These are phyloP conservation scores for Brachyistius frenatus DNA, from an alignment of 2,113 vertebrate genomes.

Conservation along the genomic window DNA sequence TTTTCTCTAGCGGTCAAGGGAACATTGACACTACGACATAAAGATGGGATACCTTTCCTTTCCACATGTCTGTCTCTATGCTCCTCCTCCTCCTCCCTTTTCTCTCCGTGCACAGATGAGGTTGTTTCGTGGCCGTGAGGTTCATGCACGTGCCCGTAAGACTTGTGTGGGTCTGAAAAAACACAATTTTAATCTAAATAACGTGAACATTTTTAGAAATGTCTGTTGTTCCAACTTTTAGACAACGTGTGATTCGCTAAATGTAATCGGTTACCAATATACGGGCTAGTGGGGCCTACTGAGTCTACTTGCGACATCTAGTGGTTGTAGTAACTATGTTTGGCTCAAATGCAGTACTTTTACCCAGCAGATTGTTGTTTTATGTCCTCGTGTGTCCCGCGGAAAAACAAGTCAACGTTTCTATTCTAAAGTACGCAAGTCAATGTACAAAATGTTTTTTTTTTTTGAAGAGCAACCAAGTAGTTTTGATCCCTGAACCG, in stretches of 20 bases:
- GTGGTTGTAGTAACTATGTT: too few species aligned
- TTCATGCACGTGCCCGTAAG: slow-evolving; percentile 23
- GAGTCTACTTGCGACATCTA: too few species aligned
- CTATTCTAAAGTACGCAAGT: too few species aligned
- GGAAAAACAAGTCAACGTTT: too few species aligned
- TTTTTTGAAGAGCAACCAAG: too few species aligned
- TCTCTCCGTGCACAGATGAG: not conserved
- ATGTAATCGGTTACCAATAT: too few species aligned
- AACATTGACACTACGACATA: not conserved
- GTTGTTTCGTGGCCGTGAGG: slow-evolving; percentile 7
- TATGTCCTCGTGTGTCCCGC: too few species aligned
- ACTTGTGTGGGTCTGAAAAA: slow-evolving; percentile 12
- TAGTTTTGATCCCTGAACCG: too few species aligned
- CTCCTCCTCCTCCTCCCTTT: not conserved
- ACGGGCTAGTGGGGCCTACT: too few species aligned
- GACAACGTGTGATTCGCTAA: not conserved
- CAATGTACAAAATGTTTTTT: too few species aligned
- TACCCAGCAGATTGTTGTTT: too few species aligned
- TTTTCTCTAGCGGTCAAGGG: not conserved
- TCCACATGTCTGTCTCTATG: slow-evolving; percentile 2
- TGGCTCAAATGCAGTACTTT: too few species aligned
- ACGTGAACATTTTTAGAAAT: not conserved
- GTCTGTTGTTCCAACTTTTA: not conserved
- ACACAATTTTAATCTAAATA: slow-evolving; percentile 1
- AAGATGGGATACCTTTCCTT: slow-evolving; percentile 30